phyloP scores from a whole-genome alignment of 2,888 invertebrate species.

The Allacma fusca region DNA sequence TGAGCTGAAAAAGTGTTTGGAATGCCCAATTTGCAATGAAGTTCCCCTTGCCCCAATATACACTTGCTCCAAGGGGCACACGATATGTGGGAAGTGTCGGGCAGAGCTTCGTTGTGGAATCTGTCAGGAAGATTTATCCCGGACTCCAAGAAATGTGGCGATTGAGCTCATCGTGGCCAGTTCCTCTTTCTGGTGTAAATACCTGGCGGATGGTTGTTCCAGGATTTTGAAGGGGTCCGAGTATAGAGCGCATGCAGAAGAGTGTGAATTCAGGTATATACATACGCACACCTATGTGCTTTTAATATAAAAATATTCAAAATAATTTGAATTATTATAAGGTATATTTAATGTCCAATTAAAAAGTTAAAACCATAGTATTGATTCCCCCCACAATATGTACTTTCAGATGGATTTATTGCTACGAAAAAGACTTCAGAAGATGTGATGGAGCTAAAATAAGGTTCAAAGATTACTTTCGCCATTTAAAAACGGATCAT shows the following conservation, averaged over 20 bases:
- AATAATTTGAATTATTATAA: too few relatives aligned
- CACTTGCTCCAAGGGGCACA: conserved; percentile 55
- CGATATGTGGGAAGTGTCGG: conserved; percentile 55
- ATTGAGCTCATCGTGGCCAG: conserved; percentile 55
- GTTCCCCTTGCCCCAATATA: conserved; percentile 59
- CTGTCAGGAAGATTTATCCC: conserved; percentile 54
- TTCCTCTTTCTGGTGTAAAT: conserved; percentile 57
- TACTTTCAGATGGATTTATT: conserved; percentile 47
- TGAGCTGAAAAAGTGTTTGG: conserved; percentile 56
- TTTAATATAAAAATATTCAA: too few relatives aligned
- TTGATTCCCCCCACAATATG: neutral
- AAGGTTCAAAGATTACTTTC: conserved; percentile 54
- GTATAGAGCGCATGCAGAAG: conserved; percentile 50
- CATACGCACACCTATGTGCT: too few relatives aligned
- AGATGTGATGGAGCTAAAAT: conserved; percentile 49
- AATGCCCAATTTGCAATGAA: conserved; percentile 58
- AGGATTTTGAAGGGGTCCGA: conserved; percentile 52
- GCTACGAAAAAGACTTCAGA: conserved; percentile 50
- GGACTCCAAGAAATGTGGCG: conserved; percentile 48
- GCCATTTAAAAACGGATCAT: conserved; percentile 53
- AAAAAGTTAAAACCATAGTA: too few relatives aligned
- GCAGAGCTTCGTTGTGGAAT: conserved; percentile 50
- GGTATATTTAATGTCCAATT: too few relatives aligned
- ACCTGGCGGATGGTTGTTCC: conserved; percentile 53
- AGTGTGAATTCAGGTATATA: conserved; percentile 53